Evolutionary conservation across 2,888 invertebrate genomes (phyloP).

Genomic region (Muschampia plurimacula): DNA sequence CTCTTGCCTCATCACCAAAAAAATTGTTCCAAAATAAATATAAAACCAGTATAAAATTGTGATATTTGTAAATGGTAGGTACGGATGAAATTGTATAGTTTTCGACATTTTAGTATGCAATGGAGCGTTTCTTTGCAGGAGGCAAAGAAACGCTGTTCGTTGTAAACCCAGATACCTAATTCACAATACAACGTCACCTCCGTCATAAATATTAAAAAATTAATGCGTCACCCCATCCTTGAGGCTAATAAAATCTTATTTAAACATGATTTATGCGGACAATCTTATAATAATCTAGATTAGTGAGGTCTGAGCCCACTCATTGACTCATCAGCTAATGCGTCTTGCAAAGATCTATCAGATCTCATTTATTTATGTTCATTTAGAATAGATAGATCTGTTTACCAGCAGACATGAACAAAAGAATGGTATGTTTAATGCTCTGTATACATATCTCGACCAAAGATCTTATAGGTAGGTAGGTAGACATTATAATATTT

Average conservation of each 20-base stretch:
- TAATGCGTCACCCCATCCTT: slow-evolving; percentile 42
- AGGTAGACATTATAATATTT: slow-evolving; percentile 16
- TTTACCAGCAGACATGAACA: slow-evolving; percentile 25
- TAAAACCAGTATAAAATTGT: no score
- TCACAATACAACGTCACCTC: background rate
- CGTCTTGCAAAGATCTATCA: slow-evolving; percentile 13
- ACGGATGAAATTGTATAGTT: no score
- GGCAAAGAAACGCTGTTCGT: no score
- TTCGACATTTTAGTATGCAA: background rate
- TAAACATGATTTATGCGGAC: slow-evolving; percentile 48
- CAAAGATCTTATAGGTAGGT: slow-evolving; percentile 11
- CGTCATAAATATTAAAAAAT: slow-evolving; percentile 14
- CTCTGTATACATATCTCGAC: slow-evolving; percentile 14
- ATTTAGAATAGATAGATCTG: slow-evolving; percentile 28
- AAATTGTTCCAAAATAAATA: no score
- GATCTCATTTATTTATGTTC: slow-evolving; percentile 34
- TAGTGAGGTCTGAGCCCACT: slow-evolving; percentile 43
- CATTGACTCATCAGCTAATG: slow-evolving; percentile 42
- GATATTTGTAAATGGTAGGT: no score
- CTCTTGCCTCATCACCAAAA: no score
- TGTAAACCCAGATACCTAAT: background rate
- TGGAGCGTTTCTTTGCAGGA: background rate
- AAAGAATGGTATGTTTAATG: slow-evolving; percentile 29
- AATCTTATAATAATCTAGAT: slow-evolving; percentile 48
- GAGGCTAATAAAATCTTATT: slow-evolving; percentile 46